Base-by-base conservation (phyloP, 2,797 vertebrate genomes). In the Okamejei kenojei region DNA sequence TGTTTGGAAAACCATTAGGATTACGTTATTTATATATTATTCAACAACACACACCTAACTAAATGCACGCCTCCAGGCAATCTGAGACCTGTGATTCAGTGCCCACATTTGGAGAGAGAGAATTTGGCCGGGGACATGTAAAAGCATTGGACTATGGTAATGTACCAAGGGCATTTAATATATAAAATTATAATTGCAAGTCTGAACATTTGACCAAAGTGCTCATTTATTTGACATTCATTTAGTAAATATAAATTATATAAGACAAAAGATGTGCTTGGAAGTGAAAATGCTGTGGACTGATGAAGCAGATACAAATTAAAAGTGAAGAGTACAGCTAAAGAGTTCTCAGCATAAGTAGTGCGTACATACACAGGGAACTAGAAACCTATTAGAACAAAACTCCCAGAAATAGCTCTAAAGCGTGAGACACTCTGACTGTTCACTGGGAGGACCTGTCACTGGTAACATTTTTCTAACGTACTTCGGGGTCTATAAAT, bases 1-100 rank as follows among this genome's bases (percentile, higher is more conserved):
- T 38, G 45, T 29, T 61, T 11, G 81, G 61, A 61, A 84, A 61
- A 32, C 2, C 26, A 84, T 84, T 61, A 84, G 11, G 58, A 84
- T 84, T 61, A 61, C 54, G 29, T 61, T 9, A n/a, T 84, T 84
- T 29, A 61, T 84, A n/a, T 84, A 84, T 84, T 61, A 84, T 84
- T 84, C 26, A 61, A 84, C 54, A 84, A 84, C 45, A 61, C 4
- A n/a, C 81, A 58, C 54, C 81, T 61, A 29, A 84, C 79, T 80
- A 80, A 80, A 80, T 11, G 23, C 54, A 82, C 45, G 80, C 80
- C 45, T 58, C 17, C 8, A 58, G 80, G 45, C 80, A 82, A 11
- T 82, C 80, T 58, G 26, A 84, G 54, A 0, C 26, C 4, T 29
- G 3, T n/a, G 10, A 54, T 84, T 61, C 26, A 61, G 26, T 84